Evolutionary conservation across 2,113 vertebrate genomes (phyloP).

Genomic region (Bombycilla garrulus): DNA sequence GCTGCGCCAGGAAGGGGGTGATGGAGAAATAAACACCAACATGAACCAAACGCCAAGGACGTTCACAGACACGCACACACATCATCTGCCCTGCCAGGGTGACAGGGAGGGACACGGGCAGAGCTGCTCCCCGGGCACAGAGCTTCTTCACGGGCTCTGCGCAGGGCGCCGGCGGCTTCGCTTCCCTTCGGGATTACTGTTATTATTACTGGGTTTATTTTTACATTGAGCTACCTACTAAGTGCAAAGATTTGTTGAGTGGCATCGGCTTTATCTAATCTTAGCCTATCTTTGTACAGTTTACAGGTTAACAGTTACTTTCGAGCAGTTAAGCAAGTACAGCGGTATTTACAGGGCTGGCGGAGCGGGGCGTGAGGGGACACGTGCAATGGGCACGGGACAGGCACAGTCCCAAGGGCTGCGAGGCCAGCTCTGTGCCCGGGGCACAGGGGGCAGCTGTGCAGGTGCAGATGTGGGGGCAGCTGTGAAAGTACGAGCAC

Average conservation of each 20-base stretch:
- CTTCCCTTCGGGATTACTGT: neutral
- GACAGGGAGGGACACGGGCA: conserved; percentile 43
- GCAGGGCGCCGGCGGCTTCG: neutral
- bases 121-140: neutral
- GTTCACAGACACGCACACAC: conserved; percentile 53
- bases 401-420: neutral
- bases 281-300: conserved; percentile 69
- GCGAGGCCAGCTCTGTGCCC: neutral
- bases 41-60: conserved; percentile 36
- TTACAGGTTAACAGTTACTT: conserved; percentile 72
- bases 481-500: too few species aligned
- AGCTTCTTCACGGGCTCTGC: neutral
- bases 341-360: conserved; percentile 62
- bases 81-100: conserved; percentile 27
- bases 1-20: neutral
- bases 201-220: conserved; percentile 57
- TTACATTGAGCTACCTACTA: conserved; percentile 76
- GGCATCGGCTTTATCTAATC: conserved; percentile 63
- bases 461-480: neutral
- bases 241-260: conserved; percentile 77
- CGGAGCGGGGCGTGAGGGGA: conserved; percentile 31
- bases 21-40: conserved; percentile 36
- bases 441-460: neutral
- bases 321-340: conserved; percentile 67
- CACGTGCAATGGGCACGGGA: neutral